phyloP scores from a whole-genome alignment of 2,113 vertebrate species.

The Cyanistes caeruleus region DNA sequence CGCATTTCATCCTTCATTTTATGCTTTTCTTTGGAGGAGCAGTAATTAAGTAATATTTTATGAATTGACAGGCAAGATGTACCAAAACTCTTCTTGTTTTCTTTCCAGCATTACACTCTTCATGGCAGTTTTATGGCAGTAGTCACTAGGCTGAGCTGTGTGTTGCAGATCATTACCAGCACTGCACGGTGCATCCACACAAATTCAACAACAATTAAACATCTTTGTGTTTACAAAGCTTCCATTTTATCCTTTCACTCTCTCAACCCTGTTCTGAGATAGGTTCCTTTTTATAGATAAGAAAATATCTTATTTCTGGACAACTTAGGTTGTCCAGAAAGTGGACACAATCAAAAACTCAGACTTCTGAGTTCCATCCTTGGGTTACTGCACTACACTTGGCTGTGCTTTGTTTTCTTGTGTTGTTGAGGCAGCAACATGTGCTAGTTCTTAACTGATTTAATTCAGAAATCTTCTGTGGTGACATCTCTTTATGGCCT shows the following conservation, averaged over 20 bases:
- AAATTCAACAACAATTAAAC: not conserved
- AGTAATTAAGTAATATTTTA: not conserved
- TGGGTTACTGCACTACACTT: not conserved
- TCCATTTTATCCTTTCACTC: not conserved
- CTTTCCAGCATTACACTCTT: not conserved
- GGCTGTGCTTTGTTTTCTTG: not conserved
- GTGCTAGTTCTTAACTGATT: not conserved
- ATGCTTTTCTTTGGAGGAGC: not conserved
- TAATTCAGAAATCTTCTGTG: not conserved
- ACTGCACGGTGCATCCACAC: rapidly evolving
- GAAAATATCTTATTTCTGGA: not conserved
- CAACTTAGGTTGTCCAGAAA: not conserved
- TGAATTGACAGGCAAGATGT: not conserved
- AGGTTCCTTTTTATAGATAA: not conserved
- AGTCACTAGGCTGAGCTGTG: not conserved
- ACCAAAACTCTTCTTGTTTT: not conserved
- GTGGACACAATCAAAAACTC: not conserved
- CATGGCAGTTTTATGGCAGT: not conserved
- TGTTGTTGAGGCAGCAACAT: not conserved
- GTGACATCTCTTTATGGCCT: not conserved
- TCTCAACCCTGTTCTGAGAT: not conserved
- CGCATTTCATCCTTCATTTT: not conserved
- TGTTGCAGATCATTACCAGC: not conserved
- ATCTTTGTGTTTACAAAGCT: not conserved
- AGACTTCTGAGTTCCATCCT: not conserved